Conservation (phyloP, 2,888 invertebrate species). For the Drosophila atroscutellata region DNA sequence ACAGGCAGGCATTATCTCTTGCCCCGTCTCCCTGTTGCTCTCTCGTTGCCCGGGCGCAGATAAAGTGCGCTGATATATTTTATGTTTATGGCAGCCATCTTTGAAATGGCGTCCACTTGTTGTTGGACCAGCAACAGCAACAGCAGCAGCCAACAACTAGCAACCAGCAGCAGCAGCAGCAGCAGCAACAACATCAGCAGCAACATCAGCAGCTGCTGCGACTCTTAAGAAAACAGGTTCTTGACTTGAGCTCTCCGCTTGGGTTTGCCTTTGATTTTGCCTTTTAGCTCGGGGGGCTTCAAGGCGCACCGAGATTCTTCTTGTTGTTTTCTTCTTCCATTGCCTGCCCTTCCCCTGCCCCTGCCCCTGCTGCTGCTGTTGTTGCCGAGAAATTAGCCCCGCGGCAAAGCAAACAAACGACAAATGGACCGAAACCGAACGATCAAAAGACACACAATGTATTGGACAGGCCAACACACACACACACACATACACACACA, state of each 20-base stretch:
- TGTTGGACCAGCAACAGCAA: constrained; percentile 56
- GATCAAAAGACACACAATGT: constrained; percentile 78
- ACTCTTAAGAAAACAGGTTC: constrained; percentile 45
- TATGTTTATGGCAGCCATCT: constrained; percentile 79
- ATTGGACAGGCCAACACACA: constrained; percentile 55
- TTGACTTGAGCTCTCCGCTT: constrained; percentile 31
- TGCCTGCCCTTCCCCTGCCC: constrained; percentile 8
- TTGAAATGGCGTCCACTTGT: constrained; percentile 79
- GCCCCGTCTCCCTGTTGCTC: background rate
- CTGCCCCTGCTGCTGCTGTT: constrained; percentile 15
- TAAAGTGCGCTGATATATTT: constrained; percentile 70
- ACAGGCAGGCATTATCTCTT: constrained; percentile 42
- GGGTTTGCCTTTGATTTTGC: constrained; percentile 28
- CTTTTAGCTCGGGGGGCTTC: constrained; percentile 46
- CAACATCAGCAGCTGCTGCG: constrained; percentile 50
- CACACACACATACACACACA: background rate
- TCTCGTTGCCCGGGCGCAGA: constrained; percentile 35
- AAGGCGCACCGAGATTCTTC: constrained; percentile 71
- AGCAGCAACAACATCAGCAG: constrained; percentile 38
- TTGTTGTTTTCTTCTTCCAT: constrained; percentile 31
- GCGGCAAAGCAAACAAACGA: constrained; percentile 81
- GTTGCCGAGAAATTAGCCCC: constrained; percentile 72
- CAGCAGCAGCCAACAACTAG: constrained; percentile 37
- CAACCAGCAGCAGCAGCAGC: constrained; percentile 29
- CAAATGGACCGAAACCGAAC: constrained; percentile 81